Percentiles rank a stretch among this genome's conserved stretches.
Conservation (phyloP, 1,140 invertebrate genomes). For the Lasaia peninsularis region DNA sequence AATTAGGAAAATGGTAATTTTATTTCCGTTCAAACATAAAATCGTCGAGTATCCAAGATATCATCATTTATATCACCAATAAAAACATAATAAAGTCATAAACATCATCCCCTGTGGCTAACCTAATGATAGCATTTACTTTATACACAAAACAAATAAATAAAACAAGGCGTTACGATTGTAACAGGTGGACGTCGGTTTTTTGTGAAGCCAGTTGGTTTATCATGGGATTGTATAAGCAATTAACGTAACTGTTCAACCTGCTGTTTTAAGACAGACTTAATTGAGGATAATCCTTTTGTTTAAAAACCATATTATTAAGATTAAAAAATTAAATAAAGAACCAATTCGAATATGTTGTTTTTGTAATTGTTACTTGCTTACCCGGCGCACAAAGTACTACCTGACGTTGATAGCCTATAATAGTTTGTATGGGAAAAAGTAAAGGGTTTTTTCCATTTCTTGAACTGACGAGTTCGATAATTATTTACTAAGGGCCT, state of each 20-base stretch:
- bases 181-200: slow-evolving; percentile 49
- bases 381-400: too few species aligned
- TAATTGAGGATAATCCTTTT: slow-evolving; percentile 16
- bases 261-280: slow-evolving; percentile 55
- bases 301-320: neutral
- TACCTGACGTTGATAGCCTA: too few species aligned
- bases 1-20: too few species aligned
- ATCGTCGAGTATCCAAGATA: neutral
- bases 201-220: slow-evolving; percentile 48
- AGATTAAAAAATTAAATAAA: neutral
- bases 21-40: neutral
- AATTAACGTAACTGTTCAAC: slow-evolving; percentile 66
- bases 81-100: slow-evolving; percentile 66
- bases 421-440: too few species aligned
- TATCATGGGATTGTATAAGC: slow-evolving; percentile 30
- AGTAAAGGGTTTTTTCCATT: too few species aligned
- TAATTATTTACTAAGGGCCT: too few species aligned
- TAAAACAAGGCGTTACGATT: slow-evolving; percentile 26
- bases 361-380: too few species aligned
- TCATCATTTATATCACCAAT: slow-evolving; percentile 25
- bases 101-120: slow-evolving; percentile 60
- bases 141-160: slow-evolving; percentile 69
- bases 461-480: too few species aligned
- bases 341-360: too few species aligned
- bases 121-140: slow-evolving; percentile 62